A percentile compares a stretch with the other conserved stretches of the same genome.
These are phyloP conservation scores for Amiota mariae DNA, from an alignment of 2,888 invertebrate species.

Conservation along the genomic window DNA sequence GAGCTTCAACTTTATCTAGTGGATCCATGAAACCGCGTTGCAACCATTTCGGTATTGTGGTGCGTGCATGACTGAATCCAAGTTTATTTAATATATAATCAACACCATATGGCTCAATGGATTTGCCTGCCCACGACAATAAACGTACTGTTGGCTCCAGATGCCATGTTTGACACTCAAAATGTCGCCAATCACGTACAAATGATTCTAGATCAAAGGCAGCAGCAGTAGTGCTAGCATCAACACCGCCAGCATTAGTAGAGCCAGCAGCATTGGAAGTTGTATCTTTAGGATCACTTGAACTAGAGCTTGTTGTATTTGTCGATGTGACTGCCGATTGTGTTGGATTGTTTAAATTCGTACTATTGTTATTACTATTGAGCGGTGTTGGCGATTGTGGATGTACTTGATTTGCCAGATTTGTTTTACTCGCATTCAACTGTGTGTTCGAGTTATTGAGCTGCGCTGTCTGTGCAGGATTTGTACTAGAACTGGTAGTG, in stretches of 20 bases:
- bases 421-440: conserved; percentile 60
- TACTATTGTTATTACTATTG: conserved; percentile 19
- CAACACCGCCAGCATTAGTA: neutral
- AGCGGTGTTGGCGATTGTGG: conserved; percentile 12
- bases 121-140: conserved; percentile 93
- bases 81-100: conserved; percentile 98
- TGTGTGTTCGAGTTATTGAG: conserved; percentile 42
- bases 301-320: conserved; percentile 7
- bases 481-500: neutral
- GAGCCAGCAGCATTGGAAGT: neutral
- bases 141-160: conserved; percentile 93
- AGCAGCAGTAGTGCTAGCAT: conserved; percentile 41
- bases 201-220: conserved; percentile 77
- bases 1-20: conserved; percentile 90
- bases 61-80: conserved; percentile 96
- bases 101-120: conserved; percentile 98
- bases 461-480: conserved; percentile 7
- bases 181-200: conserved; percentile 90
- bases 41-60: conserved; percentile 99
- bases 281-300: neutral
- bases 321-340: neutral
- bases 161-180: conserved; percentile 96
- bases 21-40: conserved; percentile 99
- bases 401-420: conserved; percentile 42
- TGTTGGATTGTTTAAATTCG: conserved; percentile 13